Conservation (phyloP, 2,888 invertebrate species). For the Masnerella sp. region DNA sequence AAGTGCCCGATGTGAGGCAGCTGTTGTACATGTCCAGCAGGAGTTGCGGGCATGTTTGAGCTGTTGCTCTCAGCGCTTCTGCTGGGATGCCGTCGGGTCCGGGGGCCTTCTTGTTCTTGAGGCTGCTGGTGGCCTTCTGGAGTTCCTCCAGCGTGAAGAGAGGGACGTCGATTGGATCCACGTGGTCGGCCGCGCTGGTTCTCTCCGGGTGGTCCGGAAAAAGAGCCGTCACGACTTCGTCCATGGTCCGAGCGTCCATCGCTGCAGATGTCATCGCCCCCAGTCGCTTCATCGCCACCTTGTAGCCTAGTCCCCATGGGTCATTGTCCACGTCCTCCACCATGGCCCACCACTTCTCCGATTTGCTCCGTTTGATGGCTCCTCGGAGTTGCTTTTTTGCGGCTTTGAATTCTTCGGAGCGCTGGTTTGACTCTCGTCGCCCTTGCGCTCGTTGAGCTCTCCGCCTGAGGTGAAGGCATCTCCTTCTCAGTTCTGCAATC, state of each 20-base stretch:
- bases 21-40: neutral
- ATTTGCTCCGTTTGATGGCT: slow-evolving; percentile 21
- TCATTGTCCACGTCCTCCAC: slow-evolving; percentile 20
- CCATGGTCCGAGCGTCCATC: slow-evolving; percentile 36
- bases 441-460: neutral
- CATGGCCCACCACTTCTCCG: neutral
- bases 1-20: neutral
- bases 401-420: neutral
- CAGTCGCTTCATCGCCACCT: slow-evolving; percentile 22
- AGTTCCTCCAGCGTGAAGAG: slow-evolving; percentile 51
- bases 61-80: slow-evolving; percentile 56
- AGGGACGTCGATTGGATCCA: neutral
- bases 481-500: slow-evolving; percentile 19
- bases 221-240: neutral
- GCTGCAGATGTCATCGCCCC: slow-evolving; percentile 7
- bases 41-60: neutral
- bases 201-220: slow-evolving; percentile 29
- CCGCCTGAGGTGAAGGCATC: slow-evolving; percentile 1
- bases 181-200: slow-evolving; percentile 39
- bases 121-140: slow-evolving; percentile 18
- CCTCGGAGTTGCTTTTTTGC: slow-evolving; percentile 3
- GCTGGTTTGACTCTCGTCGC: neutral
- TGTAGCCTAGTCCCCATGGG: slow-evolving; percentile 40
- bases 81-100: slow-evolving; percentile 62
- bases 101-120: slow-evolving; percentile 58